A percentile compares a stretch with the other conserved stretches of the same genome.
Evolutionary conservation across 2,113 vertebrate species (phyloP).

Genomic region (Thalassarche chlororhynchos): DNA sequence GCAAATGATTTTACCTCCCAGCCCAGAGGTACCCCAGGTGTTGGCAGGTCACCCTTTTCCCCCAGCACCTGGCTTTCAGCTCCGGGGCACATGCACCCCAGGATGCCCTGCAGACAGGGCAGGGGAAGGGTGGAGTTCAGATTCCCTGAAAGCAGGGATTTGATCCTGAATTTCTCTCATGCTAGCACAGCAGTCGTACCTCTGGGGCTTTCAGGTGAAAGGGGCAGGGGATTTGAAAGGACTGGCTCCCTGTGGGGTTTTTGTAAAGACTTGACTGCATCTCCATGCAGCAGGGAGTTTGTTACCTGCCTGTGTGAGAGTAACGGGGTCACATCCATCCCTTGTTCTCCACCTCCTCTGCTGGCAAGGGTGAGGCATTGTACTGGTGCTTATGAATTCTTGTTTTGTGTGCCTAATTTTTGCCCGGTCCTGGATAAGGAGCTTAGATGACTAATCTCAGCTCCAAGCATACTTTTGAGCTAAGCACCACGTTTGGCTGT

Average conservation of each 20-base stretch:
- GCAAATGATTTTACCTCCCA: background rate
- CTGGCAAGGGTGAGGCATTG: background rate
- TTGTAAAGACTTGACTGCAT: background rate
- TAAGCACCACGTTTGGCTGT: background rate
- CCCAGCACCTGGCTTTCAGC: background rate
- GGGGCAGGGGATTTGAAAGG: background rate
- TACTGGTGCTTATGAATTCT: background rate
- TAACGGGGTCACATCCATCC: background rate
- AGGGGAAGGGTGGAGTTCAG: background rate
- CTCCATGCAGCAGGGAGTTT: background rate
- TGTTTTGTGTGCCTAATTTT: background rate
- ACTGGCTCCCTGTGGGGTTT: background rate
- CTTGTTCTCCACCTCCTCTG: background rate
- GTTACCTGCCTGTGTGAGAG: background rate
- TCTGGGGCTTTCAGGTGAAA: background rate
- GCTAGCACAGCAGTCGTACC: background rate
- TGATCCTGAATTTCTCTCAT: background rate
- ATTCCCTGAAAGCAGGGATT: background rate
- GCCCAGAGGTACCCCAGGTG: background rate
- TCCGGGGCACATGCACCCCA: rapidly evolving
- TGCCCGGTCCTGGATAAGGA: background rate
- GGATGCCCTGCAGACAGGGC: background rate
- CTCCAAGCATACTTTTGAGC: background rate
- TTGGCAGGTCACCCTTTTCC: background rate
- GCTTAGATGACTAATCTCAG: background rate